phyloP scores from a whole-genome alignment of 2,888 invertebrate genomes.

The Leptothorax acervorum region DNA sequence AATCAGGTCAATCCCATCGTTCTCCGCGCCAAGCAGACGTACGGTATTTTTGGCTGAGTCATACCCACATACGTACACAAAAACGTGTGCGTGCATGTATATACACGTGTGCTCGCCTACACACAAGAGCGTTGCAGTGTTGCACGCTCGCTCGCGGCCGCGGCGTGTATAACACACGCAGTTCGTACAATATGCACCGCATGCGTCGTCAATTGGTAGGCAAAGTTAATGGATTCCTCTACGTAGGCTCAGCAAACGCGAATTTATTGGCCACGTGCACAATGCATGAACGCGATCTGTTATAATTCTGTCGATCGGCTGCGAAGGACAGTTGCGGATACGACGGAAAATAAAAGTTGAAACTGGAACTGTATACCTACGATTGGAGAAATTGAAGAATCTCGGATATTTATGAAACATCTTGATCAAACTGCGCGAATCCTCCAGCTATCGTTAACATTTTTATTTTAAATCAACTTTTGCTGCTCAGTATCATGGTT shows the following conservation, averaged over 20 bases:
- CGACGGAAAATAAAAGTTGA: neutral
- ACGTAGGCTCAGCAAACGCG: conserved; percentile 17
- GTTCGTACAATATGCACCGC: conserved; percentile 48
- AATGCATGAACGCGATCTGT: conserved; percentile 1
- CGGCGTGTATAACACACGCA: conserved; percentile 20
- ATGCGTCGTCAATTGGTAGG: conserved; percentile 57
- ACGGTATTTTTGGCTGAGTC: conserved; percentile 71
- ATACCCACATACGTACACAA: conserved; percentile 48
- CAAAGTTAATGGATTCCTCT: conserved; percentile 64
- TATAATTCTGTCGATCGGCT: neutral
- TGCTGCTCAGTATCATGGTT: too few relatives aligned
- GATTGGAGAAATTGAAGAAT: neutral
- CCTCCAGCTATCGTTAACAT: neutral
- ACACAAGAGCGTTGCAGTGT: conserved; percentile 14
- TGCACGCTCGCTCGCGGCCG: neutral
- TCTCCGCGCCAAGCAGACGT: conserved; percentile 67
- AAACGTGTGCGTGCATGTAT: conserved; percentile 3
- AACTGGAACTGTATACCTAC: neutral
- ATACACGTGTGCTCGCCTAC: conserved; percentile 28
- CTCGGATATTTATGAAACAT: neutral
- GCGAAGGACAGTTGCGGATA: conserved; percentile 7
- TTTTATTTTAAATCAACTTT: neutral
- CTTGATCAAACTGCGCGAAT: neutral
- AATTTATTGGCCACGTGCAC: conserved; percentile 48
- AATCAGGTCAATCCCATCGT: conserved; percentile 75